phyloP scores from a whole-genome alignment of 2,113 vertebrate species.

The Datnioides undecimradiatus region DNA sequence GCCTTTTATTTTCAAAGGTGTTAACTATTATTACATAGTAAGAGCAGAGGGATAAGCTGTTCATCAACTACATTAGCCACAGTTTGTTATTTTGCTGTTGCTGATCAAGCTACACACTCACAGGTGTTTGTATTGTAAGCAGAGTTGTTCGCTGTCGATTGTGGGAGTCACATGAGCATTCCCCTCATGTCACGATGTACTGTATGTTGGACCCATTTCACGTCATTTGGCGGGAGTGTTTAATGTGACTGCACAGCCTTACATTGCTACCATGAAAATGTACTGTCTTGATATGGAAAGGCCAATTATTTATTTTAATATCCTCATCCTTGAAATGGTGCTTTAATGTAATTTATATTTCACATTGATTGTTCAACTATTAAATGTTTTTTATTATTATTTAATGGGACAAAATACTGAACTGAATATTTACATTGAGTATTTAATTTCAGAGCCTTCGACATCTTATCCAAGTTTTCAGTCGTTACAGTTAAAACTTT shows the following conservation, averaged over 20 bases:
- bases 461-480: conserved; percentile 62
- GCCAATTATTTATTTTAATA: conserved; percentile 86
- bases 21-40: conserved; percentile 11
- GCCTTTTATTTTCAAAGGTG: not conserved
- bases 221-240: conserved; percentile 34
- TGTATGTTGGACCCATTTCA: conserved; percentile 30
- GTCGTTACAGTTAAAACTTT: conserved; percentile 53
- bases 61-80: conserved; percentile 19
- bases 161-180: conserved; percentile 40
- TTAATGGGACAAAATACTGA: conserved; percentile 73
- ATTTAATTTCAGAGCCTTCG: conserved; percentile 72
- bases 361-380: conserved; percentile 80
- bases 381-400: conserved; percentile 73
- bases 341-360: conserved; percentile 86
- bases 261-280: conserved; percentile 59
- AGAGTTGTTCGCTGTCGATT: conserved; percentile 47
- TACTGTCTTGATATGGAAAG: conserved; percentile 75
- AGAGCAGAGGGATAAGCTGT: conserved; percentile 27
- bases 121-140: conserved; percentile 54
- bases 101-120: conserved; percentile 27
- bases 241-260: conserved; percentile 59
- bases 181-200: conserved; percentile 23
- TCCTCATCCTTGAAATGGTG: conserved; percentile 86
- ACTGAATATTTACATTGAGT: conserved; percentile 70
- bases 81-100: conserved; percentile 25